These are phyloP conservation scores for Choristoneura rosaceana DNA, from an alignment of 2,888 invertebrate genomes.

Conservation along the genomic window DNA sequence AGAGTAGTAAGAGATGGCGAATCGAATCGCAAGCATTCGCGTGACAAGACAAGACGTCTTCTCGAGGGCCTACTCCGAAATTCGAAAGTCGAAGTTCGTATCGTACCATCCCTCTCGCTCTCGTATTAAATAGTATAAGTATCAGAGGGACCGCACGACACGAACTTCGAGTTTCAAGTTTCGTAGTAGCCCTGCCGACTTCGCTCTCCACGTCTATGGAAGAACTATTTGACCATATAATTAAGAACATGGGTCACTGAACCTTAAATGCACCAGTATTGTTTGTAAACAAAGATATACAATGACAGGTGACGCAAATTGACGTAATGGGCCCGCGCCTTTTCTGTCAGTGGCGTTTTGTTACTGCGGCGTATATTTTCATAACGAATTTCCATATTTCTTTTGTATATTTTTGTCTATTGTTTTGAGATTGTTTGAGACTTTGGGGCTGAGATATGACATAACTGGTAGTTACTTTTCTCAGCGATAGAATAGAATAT, in stretches of 20 bases:
- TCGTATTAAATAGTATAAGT: no score
- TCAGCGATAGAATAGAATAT: no score
- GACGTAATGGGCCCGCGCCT: neutral
- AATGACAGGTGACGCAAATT: conserved; percentile 15
- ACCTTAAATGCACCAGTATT: neutral
- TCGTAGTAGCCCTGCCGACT: no score
- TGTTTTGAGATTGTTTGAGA: neutral
- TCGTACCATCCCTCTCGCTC: no score
- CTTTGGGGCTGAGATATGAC: neutral
- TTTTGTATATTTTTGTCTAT: neutral
- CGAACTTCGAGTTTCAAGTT: no score
- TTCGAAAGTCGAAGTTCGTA: no score
- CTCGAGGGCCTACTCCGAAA: no score
- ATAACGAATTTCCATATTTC: neutral
- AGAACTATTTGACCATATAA: conserved; percentile 1
- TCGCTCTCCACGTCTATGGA: neutral
- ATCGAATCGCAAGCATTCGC: no score
- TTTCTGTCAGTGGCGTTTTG: neutral
- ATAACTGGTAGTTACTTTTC: neutral
- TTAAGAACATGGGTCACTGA: conserved; percentile 8
- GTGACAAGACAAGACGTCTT: no score
- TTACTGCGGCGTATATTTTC: neutral
- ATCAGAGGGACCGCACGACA: no score
- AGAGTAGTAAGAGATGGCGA: no score
- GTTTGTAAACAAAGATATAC: conserved; percentile 18